phyloP scores from a whole-genome alignment of 2,888 invertebrate species.

The Parnassius mnemosyne region DNA sequence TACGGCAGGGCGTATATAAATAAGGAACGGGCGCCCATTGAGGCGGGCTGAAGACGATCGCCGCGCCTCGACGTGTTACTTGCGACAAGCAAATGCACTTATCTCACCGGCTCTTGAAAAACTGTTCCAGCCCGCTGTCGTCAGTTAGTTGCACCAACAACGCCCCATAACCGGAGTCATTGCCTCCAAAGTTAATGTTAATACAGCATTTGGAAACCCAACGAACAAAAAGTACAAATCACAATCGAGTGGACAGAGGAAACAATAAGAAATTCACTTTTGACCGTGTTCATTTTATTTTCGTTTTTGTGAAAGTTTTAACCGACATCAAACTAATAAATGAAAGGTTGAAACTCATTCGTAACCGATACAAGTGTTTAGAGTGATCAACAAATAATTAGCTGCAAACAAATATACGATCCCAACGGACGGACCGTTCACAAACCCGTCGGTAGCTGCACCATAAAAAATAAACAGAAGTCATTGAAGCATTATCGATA shows the following conservation, averaged over 20 bases:
- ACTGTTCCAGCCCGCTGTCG: slow-evolving; percentile 68
- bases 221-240: slow-evolving; percentile 59
- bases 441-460: slow-evolving; percentile 54
- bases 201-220: slow-evolving; percentile 58
- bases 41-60: slow-evolving; percentile 64
- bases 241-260: slow-evolving; percentile 53
- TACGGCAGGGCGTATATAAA: slow-evolving; percentile 76
- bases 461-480: slow-evolving; percentile 69
- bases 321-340: slow-evolving; percentile 7
- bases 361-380: slow-evolving; percentile 8
- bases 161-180: slow-evolving; percentile 56
- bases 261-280: slow-evolving; percentile 61
- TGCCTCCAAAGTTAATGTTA: slow-evolving; percentile 64
- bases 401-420: slow-evolving; percentile 24
- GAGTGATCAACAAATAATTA: slow-evolving; percentile 26
- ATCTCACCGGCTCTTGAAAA: slow-evolving; percentile 77
- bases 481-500: slow-evolving; percentile 69
- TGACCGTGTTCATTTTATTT: slow-evolving; percentile 47
- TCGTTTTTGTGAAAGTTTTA: slow-evolving; percentile 33
- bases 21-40: slow-evolving; percentile 70
- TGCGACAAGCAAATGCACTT: slow-evolving; percentile 81
- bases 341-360: slow-evolving; percentile 14
- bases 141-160: slow-evolving; percentile 71
- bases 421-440: slow-evolving; percentile 41
- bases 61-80: slow-evolving; percentile 71